Percentiles rank a stretch among this genome's conserved stretches.
Evolutionary conservation across 2,888 invertebrate genomes (phyloP).

Genomic region (Lochmaea crataegi): DNA sequence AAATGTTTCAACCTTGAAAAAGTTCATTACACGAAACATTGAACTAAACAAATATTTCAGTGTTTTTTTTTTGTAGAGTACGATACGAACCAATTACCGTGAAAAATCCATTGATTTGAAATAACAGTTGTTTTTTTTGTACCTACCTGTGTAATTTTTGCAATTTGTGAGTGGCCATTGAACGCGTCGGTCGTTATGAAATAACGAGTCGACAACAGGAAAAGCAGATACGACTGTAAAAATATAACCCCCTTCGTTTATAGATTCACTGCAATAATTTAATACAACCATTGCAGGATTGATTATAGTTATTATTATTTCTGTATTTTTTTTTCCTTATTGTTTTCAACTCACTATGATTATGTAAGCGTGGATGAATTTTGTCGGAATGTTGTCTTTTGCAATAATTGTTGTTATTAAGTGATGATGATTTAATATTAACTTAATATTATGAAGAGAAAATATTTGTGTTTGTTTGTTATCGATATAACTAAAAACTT

Average conservation of each 20-base stretch:
- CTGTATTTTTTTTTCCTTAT: neutral
- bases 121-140: neutral
- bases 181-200: neutral
- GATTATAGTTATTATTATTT: neutral
- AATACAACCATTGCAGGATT: neutral
- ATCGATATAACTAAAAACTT: too few species aligned
- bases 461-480: too few species aligned
- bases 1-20: constrained; percentile 13
- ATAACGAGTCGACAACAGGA: neutral
- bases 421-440: too few species aligned
- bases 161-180: neutral
- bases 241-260: constrained; percentile 4
- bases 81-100: constrained; percentile 77
- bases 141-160: neutral
- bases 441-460: too few species aligned
- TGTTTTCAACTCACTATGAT: neutral
- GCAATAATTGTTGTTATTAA: too few species aligned
- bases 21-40: constrained; percentile 14
- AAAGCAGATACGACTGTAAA: neutral
- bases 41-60: constrained; percentile 6
- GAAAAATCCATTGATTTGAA: constrained; percentile 2
- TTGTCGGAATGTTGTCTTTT: neutral
- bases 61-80: constrained; percentile 68
- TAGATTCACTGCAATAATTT: neutral
- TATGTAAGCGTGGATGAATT: neutral